These are phyloP conservation scores for Drusus annulatus DNA, from an alignment of 1,140 invertebrate genomes.

Conservation along the genomic window DNA sequence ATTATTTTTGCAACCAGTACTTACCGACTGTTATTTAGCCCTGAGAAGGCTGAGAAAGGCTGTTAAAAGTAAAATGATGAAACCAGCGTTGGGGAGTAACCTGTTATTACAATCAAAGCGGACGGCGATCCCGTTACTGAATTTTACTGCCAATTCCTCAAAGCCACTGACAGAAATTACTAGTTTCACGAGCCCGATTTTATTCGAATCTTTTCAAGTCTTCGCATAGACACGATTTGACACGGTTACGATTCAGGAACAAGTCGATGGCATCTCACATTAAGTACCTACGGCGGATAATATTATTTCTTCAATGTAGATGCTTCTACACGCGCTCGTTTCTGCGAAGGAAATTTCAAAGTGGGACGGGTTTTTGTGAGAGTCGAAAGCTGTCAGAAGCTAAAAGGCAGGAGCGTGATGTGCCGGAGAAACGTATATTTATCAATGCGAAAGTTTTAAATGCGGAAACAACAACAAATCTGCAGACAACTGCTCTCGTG, in stretches of 20 bases:
- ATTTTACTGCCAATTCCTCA: constrained; percentile 28
- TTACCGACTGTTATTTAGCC: constrained; percentile 31
- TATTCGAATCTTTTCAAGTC: constrained; percentile 1
- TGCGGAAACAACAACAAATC: neutral
- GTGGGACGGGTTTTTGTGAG: constrained; percentile 29
- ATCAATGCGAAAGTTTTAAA: constrained; percentile 17
- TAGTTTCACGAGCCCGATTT: constrained; percentile 8
- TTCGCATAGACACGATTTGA: constrained; percentile 22
- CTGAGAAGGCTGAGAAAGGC: constrained; percentile 2
- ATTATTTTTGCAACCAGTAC: constrained; percentile 23
- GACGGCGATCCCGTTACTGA: constrained; percentile 14
- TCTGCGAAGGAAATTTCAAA: constrained; percentile 22
- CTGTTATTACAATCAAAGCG: constrained; percentile 33
- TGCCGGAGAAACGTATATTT: constrained; percentile 6
- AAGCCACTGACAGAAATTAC: constrained; percentile 17
- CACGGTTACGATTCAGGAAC: constrained; percentile 20
- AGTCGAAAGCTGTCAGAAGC: constrained; percentile 24
- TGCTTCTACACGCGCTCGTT: neutral
- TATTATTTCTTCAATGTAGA: constrained; percentile 15
- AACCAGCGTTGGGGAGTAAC: constrained; percentile 15
- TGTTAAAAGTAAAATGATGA: constrained; percentile 38
- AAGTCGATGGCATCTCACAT: constrained; percentile 4
- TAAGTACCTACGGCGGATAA: constrained; percentile 4
- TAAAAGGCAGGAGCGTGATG: neutral
- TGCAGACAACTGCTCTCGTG: neutral